These are phyloP conservation scores for Channallabes apus DNA, from an alignment of 2,797 vertebrate genomes.

Conservation along the genomic window DNA sequence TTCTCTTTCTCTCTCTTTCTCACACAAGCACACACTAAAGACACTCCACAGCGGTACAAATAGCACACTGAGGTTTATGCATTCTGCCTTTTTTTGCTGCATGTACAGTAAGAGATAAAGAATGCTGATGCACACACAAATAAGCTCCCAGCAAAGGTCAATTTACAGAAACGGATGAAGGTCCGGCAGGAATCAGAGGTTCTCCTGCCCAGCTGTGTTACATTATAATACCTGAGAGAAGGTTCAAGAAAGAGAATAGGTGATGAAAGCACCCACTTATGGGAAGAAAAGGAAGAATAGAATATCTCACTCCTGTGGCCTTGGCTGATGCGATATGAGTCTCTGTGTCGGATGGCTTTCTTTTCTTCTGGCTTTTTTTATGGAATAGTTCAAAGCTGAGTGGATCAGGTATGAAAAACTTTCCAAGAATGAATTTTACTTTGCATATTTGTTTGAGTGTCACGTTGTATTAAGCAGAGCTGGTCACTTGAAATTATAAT, in stretches of 20 bases:
- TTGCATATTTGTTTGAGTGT: neutral
- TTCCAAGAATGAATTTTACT: neutral
- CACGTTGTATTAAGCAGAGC: neutral
- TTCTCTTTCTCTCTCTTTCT: neutral
- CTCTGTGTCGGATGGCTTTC: neutral
- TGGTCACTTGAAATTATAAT: neutral
- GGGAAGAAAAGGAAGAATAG: neutral
- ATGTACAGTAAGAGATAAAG: constrained; percentile 6
- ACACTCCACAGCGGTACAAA: constrained; percentile 10
- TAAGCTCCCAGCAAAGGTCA: neutral
- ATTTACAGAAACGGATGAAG: constrained; percentile 28
- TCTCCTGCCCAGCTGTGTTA: constrained; percentile 2
- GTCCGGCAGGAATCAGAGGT: constrained; percentile 14
- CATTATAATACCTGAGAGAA: constrained; percentile 10
- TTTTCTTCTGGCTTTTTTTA: neutral
- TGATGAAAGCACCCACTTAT: neutral
- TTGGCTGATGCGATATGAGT: neutral
- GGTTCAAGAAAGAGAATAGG: neutral
- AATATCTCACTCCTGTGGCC: neutral
- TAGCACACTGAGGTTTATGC: neutral
- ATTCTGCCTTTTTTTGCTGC: neutral
- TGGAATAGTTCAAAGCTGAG: neutral
- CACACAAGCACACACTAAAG: constrained; percentile 16
- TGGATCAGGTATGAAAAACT: neutral
- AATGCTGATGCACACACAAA: neutral